A percentile compares a stretch with the other conserved stretches of the same genome.
Conservation (phyloP, 2,888 invertebrate genomes). For the Eretmocerus hayati region DNA sequence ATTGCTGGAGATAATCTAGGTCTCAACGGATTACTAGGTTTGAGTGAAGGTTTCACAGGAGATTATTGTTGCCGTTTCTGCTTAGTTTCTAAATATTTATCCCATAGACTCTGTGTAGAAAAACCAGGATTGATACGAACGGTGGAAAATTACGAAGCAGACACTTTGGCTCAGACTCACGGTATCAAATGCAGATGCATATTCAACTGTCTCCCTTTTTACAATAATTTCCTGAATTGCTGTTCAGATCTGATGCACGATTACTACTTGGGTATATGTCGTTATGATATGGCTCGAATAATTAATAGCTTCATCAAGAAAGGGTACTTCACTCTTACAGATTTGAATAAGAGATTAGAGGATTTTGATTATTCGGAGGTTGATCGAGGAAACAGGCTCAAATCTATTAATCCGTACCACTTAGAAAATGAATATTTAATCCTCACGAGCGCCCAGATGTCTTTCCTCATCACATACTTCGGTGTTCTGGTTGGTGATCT, state of each 20-base stretch:
- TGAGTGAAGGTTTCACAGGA: neutral
- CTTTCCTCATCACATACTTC: slow-evolving; percentile 27
- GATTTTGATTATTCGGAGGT: slow-evolving; percentile 23
- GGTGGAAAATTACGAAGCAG: neutral
- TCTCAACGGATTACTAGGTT: neutral
- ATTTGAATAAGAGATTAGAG: slow-evolving; percentile 25
- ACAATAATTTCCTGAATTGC: slow-evolving; percentile 31
- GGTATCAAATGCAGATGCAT: neutral
- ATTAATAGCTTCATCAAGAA: slow-evolving; percentile 23
- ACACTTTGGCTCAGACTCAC: neutral
- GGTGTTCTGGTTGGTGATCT: slow-evolving; percentile 17
- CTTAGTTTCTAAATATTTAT: neutral
- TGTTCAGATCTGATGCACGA: slow-evolving; percentile 37
- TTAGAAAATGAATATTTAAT: slow-evolving; percentile 14
- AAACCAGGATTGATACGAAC: neutral
- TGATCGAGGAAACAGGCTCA: slow-evolving; percentile 23
- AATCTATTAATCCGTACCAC: slow-evolving; percentile 9
- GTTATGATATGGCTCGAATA: slow-evolving; percentile 31
- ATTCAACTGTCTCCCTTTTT: slow-evolving; percentile 10
- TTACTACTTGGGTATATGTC: slow-evolving; percentile 28
- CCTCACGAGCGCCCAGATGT: slow-evolving; percentile 32
- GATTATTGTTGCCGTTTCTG: neutral
- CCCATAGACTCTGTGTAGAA: neutral
- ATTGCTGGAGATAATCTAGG: neutral
- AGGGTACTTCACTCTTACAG: slow-evolving; percentile 22